These are phyloP conservation scores for Ranitomeya imitator DNA, from an alignment of 2,113 vertebrate species.

Conservation along the genomic window DNA sequence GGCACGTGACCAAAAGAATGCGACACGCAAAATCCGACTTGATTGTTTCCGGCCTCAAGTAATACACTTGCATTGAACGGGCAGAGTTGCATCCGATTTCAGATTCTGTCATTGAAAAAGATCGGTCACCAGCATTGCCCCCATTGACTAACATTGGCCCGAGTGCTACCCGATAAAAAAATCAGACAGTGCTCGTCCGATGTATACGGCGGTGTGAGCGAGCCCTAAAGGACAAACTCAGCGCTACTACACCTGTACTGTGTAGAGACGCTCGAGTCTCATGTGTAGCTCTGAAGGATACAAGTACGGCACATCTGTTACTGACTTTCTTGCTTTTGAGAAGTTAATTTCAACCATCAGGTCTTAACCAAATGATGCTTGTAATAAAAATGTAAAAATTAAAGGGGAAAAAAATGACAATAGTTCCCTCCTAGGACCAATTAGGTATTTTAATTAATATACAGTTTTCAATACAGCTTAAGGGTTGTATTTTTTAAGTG, in stretches of 20 bases:
- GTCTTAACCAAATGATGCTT: slow-evolving; percentile 47
- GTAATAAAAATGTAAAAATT: slow-evolving; percentile 34
- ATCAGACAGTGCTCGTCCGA: no score
- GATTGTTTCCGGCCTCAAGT: no score
- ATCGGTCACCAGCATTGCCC: no score
- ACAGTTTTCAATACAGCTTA: slow-evolving; percentile 41
- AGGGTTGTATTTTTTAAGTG: slow-evolving; percentile 39
- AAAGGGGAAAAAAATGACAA: slow-evolving; percentile 25
- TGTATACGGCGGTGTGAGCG: no score
- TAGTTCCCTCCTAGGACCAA: slow-evolving; percentile 35
- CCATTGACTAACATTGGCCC: no score
- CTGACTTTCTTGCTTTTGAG: background rate
- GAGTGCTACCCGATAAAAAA: no score
- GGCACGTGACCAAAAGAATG: no score
- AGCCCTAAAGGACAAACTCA: background rate
- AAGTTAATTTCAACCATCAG: slow-evolving; percentile 40
- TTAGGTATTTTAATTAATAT: slow-evolving; percentile 50
- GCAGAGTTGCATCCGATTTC: no score
- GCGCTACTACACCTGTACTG: background rate
- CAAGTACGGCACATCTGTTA: background rate
- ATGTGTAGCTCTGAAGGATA: background rate
- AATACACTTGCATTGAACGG: no score
- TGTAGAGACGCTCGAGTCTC: background rate
- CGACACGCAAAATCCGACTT: no score
- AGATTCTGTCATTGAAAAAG: no score